A percentile compares a stretch with the other conserved stretches of the same genome.
Evolutionary conservation across 2,113 vertebrate species (phyloP).

Genomic region (Marmota flaviventris): DNA sequence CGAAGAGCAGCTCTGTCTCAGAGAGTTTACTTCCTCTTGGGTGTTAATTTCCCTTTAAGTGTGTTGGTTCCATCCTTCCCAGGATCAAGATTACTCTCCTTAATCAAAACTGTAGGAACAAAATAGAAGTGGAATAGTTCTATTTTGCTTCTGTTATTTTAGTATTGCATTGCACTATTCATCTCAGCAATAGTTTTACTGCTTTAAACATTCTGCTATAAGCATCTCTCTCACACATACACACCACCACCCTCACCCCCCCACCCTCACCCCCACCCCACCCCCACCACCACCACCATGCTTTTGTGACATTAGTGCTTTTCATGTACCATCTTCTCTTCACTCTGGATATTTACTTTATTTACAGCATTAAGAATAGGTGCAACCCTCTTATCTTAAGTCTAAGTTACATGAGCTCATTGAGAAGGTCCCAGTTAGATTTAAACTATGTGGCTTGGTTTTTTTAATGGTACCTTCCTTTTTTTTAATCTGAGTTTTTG

Average conservation of each 20-base stretch:
- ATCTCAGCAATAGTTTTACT: not conserved
- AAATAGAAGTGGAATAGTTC: not conserved
- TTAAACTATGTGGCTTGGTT: not conserved
- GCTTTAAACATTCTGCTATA: not conserved
- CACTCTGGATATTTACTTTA: not conserved
- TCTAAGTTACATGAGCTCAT: not conserved
- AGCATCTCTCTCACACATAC: not conserved
- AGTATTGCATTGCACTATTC: too few species aligned
- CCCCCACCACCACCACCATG: too few species aligned
- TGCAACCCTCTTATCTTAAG: not conserved
- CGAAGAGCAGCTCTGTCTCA: not conserved
- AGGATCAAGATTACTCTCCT: constrained; percentile 6
- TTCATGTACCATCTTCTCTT: not conserved
- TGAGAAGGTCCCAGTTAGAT: not conserved
- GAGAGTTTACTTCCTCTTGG: not conserved
- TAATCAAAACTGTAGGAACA: constrained; percentile 34
- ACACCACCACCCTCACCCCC: too few species aligned
- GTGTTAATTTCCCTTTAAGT: not conserved
- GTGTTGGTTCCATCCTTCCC: not conserved
- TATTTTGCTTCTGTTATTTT: not conserved
- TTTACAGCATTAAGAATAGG: not conserved
- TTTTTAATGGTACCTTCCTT: not conserved
- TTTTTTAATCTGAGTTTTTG: not conserved
- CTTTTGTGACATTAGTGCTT: not conserved
- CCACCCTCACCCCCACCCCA: too few species aligned